Evolutionary conservation across 2,113 vertebrate genomes (phyloP), one percentile per base, ranked within the genome.

Genomic region (Laterallus jamaicensis): DNA sequence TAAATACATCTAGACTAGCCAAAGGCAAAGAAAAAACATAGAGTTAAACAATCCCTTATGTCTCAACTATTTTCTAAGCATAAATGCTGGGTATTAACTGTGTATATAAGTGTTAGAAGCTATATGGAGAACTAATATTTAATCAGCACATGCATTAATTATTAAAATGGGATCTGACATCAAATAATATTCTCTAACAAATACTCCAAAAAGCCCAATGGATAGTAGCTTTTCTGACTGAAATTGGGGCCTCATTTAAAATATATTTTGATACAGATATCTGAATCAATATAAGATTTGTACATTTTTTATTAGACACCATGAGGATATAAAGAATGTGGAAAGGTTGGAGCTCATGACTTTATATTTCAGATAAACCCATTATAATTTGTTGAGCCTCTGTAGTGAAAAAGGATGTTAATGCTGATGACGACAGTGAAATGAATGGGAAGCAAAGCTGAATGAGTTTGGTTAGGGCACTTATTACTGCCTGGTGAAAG

Each of bases 1-100:
- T 93, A 96, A 96, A 84, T 83, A 93, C 40, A 92, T 87, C 42
- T 89, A 91, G 39, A 90, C n/a, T 90, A 95, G 81, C 96, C 64
- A 94, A 87, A 91, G 77, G 92, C 94, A 97, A 94, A 54, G 16
- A 42, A 86, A 20, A 37, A 64, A n/a, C 55, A 79, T 6, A 54
- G 29, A 90, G 56, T 88, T 91, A 92, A 95, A 75, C 56, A 89
- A 88, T 91, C 85, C 68, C 55, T 63, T 83, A 80, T 52, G 71
- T 75, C 60, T 94, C 12, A 2, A 82, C 86, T 95, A 76, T 86
- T 88, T 95, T 86, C 59, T 83, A 90, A 85, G 56, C 39, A 89
- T 92, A 96, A 96, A 89, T 89, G 26, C 37, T 81, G 81, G 11
- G 6, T 86, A 89, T 95, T 96, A 94, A 71, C 79, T 93, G 40